Percentiles rank a stretch among this genome's conserved stretches.
These are phyloP conservation scores for Hippocampus zosterae DNA, from an alignment of 2,113 vertebrate genomes.

Conservation along the genomic window DNA sequence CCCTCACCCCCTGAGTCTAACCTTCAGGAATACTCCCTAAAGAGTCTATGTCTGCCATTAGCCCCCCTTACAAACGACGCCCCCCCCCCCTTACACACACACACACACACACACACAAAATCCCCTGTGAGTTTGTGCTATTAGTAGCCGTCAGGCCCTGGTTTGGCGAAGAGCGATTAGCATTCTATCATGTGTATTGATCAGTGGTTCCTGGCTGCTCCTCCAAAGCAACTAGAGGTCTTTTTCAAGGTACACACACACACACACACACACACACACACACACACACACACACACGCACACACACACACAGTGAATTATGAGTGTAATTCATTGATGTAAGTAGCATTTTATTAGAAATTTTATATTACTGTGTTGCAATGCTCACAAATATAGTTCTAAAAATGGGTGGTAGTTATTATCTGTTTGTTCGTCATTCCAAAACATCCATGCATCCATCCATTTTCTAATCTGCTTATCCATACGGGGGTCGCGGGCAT, in stretches of 20 bases:
- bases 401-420: too few relatives aligned
- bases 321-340: constrained; percentile 2
- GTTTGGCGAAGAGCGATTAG: constrained; percentile 75
- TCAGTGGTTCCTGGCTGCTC: constrained; percentile 60
- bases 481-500: too few relatives aligned
- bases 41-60: constrained; percentile 65
- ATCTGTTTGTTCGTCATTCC: too few relatives aligned
- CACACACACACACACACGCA: constrained; percentile 5
- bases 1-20: constrained; percentile 59
- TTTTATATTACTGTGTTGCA: neutral
- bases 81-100: constrained; percentile 11
- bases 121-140: constrained; percentile 61
- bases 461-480: too few relatives aligned
- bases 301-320: constrained; percentile 21
- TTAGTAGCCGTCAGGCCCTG: constrained; percentile 64
- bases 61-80: constrained; percentile 16
- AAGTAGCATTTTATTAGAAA: neutral
- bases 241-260: constrained; percentile 40
- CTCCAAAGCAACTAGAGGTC: constrained; percentile 32
- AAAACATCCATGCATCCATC: too few relatives aligned
- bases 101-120: constrained; percentile 15
- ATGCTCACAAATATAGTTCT: neutral
- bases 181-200: constrained; percentile 76
- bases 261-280: constrained; percentile 18
- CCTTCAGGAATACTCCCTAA: constrained; percentile 67